Evolutionary conservation across 2,888 invertebrate genomes (phyloP).

Genomic region (Drosophila maculinotata): DNA sequence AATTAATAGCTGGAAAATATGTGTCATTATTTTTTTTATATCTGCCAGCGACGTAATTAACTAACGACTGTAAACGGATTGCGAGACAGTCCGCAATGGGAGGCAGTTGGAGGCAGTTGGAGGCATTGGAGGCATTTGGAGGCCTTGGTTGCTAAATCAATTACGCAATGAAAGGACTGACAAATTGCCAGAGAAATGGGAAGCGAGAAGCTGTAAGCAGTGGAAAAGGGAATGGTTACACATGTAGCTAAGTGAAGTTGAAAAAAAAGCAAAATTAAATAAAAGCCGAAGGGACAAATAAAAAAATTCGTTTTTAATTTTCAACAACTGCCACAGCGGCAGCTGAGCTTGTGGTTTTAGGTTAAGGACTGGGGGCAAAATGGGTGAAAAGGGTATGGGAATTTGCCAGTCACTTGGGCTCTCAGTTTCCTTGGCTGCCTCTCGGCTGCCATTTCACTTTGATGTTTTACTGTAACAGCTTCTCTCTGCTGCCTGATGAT

Average conservation of each 20-base stretch:
- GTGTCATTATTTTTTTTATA: conserved; percentile 23
- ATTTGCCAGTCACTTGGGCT: conserved; percentile 41
- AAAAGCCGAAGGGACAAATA: conserved; percentile 10
- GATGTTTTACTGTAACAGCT: conserved; percentile 69
- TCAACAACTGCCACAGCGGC: conserved; percentile 46
- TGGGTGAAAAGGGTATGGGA: neutral
- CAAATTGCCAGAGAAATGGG: conserved; percentile 50
- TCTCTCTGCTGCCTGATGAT: conserved; percentile 49
- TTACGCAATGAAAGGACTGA: conserved; percentile 73
- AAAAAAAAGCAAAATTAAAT: neutral
- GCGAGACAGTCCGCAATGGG: conserved; percentile 12
- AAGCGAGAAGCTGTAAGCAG: neutral
- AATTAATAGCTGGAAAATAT: neutral
- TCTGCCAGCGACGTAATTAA: conserved; percentile 66
- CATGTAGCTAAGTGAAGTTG: conserved; percentile 46
- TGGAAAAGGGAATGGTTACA: conserved; percentile 5
- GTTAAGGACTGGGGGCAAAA: conserved; percentile 5
- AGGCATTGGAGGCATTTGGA: conserved; percentile 25
- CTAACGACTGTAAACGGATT: conserved; percentile 70
- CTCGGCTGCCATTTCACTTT: too few species aligned
- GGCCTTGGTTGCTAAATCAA: conserved; percentile 69
- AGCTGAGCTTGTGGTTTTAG: conserved; percentile 47
- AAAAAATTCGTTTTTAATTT: conserved; percentile 64
- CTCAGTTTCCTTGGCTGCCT: conserved; percentile 40
- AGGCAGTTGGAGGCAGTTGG: too few species aligned